Evolutionary conservation across 2,888 invertebrate genomes (phyloP), one percentile per base, ranked within the genome.

Genomic region (Campoletis raptor): DNA sequence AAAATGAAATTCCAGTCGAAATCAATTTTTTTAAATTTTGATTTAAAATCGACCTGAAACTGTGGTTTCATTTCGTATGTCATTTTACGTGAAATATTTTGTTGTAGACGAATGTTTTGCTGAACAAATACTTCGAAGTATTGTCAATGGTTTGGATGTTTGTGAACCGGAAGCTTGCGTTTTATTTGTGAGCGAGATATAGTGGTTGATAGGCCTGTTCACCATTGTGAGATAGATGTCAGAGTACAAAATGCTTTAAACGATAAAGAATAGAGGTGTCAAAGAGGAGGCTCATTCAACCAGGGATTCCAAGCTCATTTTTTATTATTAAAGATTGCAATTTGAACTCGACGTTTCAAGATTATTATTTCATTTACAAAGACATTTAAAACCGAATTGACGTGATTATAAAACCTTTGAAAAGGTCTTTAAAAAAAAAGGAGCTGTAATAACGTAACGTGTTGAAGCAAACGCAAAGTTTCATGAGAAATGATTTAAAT

Each of bases 231-330:
- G 72, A 61, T 9, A 45, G 9, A 61, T 15, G 74, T 40, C 61
- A 74, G 73, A 15, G 37, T 36, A 69, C 21, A 48, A 80, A 72
- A 57, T 42, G 66, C 74, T 80, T 66, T 77, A 85, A 85, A 85
- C 85, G 85, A 52, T 77, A 54, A 77, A 85, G 81, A 85, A 85
- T 85, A 72, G 81, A 81, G 66, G 77, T 85, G 81, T 24, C 70
- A 70, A 72, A 77, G 72, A 64, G 36, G 69, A 70, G 42, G 5
- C n/a, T 5, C 72, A 85, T 85, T 85, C 81, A 81, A 52, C 76
- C 64, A 40, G 42, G 74, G n/a, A 80, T 76, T 57, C 72, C 66
- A 52, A 18, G 69, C 52, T 67, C 74, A 74, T 54, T 64, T 64
- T 7, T 78, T 40, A 7, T 85, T 42, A 76, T 70, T 42, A 77